phyloP scores from a whole-genome alignment of 2,113 vertebrate genomes.

The Tetraodon nigroviridis region DNA sequence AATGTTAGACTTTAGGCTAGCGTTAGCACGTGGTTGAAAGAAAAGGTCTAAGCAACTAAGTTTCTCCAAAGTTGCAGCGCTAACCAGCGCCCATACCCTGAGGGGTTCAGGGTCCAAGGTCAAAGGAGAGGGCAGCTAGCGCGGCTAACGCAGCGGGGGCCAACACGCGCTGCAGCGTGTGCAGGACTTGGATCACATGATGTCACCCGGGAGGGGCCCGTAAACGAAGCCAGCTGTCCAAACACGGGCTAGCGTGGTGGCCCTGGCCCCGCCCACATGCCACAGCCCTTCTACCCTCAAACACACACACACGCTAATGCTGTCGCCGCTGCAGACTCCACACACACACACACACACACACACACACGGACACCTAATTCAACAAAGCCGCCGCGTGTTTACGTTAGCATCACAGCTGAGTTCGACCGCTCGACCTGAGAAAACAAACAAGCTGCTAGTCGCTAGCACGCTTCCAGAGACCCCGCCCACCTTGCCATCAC shows the following conservation, averaged over 20 bases:
- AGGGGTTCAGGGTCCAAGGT: not conserved
- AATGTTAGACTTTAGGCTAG: too few relatives aligned
- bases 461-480: not conserved
- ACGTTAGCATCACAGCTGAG: slow-evolving; percentile 40
- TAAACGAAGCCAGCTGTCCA: slow-evolving; percentile 61
- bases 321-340: too few relatives aligned
- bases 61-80: too few relatives aligned
- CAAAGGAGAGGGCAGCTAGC: slow-evolving; percentile 1
- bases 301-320: slow-evolving; percentile 29
- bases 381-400: slow-evolving; percentile 35
- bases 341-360: slow-evolving; percentile 2
- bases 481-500: too few relatives aligned
- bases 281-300: slow-evolving; percentile 28
- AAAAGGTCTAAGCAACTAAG: too few relatives aligned
- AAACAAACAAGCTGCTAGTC: slow-evolving; percentile 36
- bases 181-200: slow-evolving; percentile 33
- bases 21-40: too few relatives aligned
- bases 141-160: not conserved
- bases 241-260: slow-evolving; percentile 41
- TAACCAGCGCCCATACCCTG: not conserved
- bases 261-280: slow-evolving; percentile 30
- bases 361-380: slow-evolving; percentile 21
- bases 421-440: slow-evolving; percentile 21
- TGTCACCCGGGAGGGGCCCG: slow-evolving; percentile 37
- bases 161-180: slow-evolving; percentile 6